phyloP scores from a whole-genome alignment of 2,113 vertebrate species.

The Corydoras sp. region DNA sequence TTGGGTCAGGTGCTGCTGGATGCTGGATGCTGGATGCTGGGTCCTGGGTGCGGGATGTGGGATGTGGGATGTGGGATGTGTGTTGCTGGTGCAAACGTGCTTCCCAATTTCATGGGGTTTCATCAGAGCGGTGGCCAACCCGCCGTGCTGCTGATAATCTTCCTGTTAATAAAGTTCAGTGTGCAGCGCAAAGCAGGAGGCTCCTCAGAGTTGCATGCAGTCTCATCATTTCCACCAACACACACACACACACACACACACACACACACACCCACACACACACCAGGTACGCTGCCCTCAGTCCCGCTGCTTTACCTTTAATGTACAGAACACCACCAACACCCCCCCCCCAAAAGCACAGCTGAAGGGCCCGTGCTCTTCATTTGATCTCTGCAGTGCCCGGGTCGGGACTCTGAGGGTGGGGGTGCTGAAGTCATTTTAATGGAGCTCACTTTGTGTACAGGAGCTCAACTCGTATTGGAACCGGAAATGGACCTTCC shows the following conservation, averaged over 20 bases:
- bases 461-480: too few species aligned
- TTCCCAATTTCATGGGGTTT: background rate
- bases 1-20: background rate
- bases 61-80: too few species aligned
- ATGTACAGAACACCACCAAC: too few species aligned
- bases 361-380: too few species aligned
- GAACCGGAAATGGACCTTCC: too few species aligned
- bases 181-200: background rate
- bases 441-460: too few species aligned
- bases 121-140: background rate
- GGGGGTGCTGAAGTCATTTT: too few species aligned
- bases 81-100: background rate
- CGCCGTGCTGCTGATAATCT: background rate
- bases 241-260: background rate
- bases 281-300: background rate
- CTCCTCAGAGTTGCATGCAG: background rate
- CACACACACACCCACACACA: background rate
- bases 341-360: too few species aligned
- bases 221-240: background rate
- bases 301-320: background rate
- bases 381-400: too few species aligned
- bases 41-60: too few species aligned
- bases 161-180: background rate
- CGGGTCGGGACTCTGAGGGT: too few species aligned
- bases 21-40: too few species aligned